Percentiles rank a stretch among this genome's conserved stretches.
Conservation (phyloP, 2,888 invertebrate genomes). For the Masnerella sp. region DNA sequence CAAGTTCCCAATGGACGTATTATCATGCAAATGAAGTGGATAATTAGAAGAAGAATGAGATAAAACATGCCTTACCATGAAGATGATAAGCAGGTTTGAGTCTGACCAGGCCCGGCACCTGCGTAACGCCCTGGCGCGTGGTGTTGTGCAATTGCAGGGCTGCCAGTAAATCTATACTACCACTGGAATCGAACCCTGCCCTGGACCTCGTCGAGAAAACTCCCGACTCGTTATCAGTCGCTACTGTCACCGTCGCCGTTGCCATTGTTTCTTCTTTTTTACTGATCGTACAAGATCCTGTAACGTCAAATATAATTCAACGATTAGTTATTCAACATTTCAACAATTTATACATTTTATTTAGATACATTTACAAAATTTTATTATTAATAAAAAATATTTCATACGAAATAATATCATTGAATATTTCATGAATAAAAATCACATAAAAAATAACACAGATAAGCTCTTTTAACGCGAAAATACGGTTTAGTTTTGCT, state of each 20-base stretch:
- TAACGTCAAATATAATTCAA: constrained; percentile 51
- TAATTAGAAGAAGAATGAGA: too few relatives aligned
- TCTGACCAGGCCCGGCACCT: constrained; percentile 83
- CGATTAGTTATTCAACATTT: too few relatives aligned
- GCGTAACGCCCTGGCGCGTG: constrained; percentile 84
- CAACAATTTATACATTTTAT: too few relatives aligned
- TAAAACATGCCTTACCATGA: constrained; percentile 80
- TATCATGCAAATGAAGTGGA: too few relatives aligned
- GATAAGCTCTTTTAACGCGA: too few relatives aligned
- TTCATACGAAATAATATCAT: too few relatives aligned
- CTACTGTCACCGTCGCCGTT: constrained; percentile 63
- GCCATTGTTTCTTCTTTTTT: constrained; percentile 71
- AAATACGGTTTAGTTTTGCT: too few relatives aligned
- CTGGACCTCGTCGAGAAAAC: constrained; percentile 78
- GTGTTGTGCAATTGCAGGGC: constrained; percentile 88
- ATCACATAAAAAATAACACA: too few relatives aligned
- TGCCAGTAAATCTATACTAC: constrained; percentile 86
- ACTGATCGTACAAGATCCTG: constrained; percentile 73
- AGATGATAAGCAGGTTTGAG: constrained; percentile 86
- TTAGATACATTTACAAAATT: too few relatives aligned
- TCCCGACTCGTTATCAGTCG: constrained; percentile 76
- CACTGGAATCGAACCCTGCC: constrained; percentile 70
- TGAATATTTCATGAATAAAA: too few relatives aligned
- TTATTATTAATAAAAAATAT: too few relatives aligned
- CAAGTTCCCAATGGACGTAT: too few relatives aligned